Evolutionary conservation across 2,113 vertebrate species (phyloP).

Genomic region (Spea bombifrons): DNA sequence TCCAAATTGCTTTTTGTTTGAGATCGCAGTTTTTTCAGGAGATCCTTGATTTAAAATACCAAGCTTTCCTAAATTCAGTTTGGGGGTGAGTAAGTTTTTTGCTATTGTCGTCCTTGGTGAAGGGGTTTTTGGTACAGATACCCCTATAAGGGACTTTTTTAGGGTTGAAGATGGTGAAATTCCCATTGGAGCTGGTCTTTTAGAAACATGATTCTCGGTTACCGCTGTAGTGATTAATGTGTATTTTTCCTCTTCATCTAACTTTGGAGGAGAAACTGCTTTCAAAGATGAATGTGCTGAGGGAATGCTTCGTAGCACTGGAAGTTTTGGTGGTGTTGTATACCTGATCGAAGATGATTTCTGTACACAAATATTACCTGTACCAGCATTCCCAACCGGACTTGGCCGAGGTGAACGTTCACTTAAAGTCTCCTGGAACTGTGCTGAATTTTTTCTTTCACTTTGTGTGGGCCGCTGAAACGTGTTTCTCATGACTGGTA

Average conservation of each 20-base stretch:
- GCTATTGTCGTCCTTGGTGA: constrained; percentile 12
- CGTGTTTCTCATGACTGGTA: constrained; percentile 13
- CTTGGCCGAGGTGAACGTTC: constrained; percentile 18
- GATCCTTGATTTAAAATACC: constrained; percentile 12
- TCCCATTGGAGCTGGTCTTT: constrained; percentile 33
- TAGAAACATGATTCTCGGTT: not conserved
- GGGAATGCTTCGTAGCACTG: not conserved
- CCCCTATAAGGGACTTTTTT: constrained; percentile 21
- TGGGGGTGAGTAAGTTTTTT: not conserved
- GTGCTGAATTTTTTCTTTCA: not conserved
- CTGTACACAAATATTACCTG: not conserved
- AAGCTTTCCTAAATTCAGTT: constrained; percentile 5
- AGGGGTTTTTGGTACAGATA: constrained; percentile 2
- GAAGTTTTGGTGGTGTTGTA: not conserved
- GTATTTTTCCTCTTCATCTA: constrained; percentile 11
- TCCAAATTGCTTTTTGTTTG: constrained; percentile 19
- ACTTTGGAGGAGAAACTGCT: not conserved
- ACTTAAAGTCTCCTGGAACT: not conserved
- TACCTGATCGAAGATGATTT: constrained; percentile 30
- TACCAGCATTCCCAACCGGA: constrained; percentile 33
- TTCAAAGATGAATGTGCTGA: not conserved
- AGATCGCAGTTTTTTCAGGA: not conserved
- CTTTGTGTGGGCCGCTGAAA: not conserved
- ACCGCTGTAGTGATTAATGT: not conserved
- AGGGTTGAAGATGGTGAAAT: constrained; percentile 44